Conservation (phyloP, 2,113 vertebrate genomes). For the Myrmecobius fasciatus region DNA sequence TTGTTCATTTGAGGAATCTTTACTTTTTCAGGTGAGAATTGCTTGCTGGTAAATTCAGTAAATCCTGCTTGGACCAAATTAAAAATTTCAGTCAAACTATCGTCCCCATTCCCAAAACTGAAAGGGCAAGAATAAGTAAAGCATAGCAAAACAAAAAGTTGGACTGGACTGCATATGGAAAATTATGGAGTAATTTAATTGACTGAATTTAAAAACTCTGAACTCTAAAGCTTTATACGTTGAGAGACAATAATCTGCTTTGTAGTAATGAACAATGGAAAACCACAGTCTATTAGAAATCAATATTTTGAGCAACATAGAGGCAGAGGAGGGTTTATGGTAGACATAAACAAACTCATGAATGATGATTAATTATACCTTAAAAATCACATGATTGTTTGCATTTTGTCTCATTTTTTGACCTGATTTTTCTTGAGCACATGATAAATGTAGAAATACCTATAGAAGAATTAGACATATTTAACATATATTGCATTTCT, state of each 20-base stretch:
- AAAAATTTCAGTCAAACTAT: background rate
- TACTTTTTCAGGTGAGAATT: background rate
- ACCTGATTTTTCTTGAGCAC: too few species aligned
- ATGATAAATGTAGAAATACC: too few species aligned
- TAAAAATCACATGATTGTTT: background rate
- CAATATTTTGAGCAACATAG: background rate
- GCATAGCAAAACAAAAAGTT: background rate
- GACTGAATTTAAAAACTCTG: background rate
- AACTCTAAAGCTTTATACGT: background rate
- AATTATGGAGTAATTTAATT: background rate
- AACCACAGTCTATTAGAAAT: background rate
- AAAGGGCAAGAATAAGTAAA: background rate
- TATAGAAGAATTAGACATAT: too few species aligned
- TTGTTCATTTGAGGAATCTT: background rate
- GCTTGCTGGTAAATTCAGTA: background rate
- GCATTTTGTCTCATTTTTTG: too few species aligned
- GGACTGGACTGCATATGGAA: background rate
- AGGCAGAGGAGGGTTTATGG: background rate
- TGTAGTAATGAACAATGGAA: background rate
- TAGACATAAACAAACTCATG: background rate
- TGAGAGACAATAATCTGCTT: background rate
- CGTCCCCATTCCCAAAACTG: background rate
- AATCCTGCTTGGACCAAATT: background rate
- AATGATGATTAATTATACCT: background rate
- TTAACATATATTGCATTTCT: too few species aligned